Evolutionary conservation across 1,140 invertebrate genomes (phyloP), one percentile per base, ranked within the genome.

Genomic region (Luehdorfia chinensis): DNA sequence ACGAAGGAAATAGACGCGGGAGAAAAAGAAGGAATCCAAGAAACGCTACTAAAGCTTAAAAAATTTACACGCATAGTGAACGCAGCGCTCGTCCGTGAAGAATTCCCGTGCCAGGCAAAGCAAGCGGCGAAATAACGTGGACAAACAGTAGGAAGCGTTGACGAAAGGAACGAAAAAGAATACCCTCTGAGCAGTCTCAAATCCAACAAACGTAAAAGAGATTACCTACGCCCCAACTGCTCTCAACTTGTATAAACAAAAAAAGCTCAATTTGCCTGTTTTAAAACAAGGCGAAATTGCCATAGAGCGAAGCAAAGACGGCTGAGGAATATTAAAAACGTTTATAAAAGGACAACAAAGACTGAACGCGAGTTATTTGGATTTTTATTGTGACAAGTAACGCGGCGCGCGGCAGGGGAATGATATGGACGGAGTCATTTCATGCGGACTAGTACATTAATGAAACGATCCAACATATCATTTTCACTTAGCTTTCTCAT

Each of bases 151-250:
- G 64, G 53, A 62, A 60, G 52, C 64, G 66, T 68, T 76, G 75
- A 79, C 66, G 73, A 73, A 71, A 74, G 64, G 65, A 71, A 71
- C 66, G 68, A 75, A 77, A 80, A 79, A 74, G 65, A 75, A 75
- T 56, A 66, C 59, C 45, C 55, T 61, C 45, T 36, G 55, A 63
- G 55, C 66, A 73, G 65, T 75, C 77, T 77, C 74, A 72, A 80
- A 80, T 81, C 75, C 63, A 72, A 78, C 80, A 76, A 81, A 84
- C 76, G 73, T 69, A 85, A 85, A 84, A 78, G 77, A 83, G 77
- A 86, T 86, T 86, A 84, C 79, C 69, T 57, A 70, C 75, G 75
- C 74, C 78, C 74, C 67, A 75, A 76, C 72, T 83, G 78, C 67
- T 75, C 66, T 64, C 72, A 74, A 77, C 77, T 86, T 80, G 75